Evolutionary conservation across 2,888 invertebrate genomes (phyloP), one percentile per base, ranked within the genome.

Genomic region (Nysson spinosus): DNA sequence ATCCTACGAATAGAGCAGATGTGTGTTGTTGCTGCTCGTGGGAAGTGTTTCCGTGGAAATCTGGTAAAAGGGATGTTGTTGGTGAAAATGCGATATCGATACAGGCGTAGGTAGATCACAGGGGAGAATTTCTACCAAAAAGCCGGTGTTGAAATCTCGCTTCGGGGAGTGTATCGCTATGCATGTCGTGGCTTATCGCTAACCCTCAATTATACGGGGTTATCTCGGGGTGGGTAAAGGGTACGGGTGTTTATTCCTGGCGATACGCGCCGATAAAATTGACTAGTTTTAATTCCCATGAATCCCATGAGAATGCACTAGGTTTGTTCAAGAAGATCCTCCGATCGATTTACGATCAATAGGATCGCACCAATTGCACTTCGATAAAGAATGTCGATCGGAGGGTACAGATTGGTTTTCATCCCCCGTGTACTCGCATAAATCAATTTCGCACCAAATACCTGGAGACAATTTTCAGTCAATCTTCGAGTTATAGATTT

Each of bases 171-270:
- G 75, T 75, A 76, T 78, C 76, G 73, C 68, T 72, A 74, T 62
- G 61, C 56, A 54, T 47, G 39, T 24, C 47, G n/a, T n/a, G 56
- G 54, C 80, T 81, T 82, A 80, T 81, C 80, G 70, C 61, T 79
- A 77, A 79, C 80, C 80, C 80, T 78, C 79, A 76, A 78, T 80
- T 79, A 78, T 69, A 69, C 65, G 60, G 75, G 76, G 78, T 81
- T 83, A 82, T 83, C 82, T 69, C 64, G 72, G 66, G 69, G 62
- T 72, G 57, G 72, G 66, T 56, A 76, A 75, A 73, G 80, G 78
- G 76, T 79, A 75, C 73, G 58, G n/a, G 52, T 83, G 77, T 82
- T 83, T 83, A 80, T 80, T 77, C 68, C 77, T 55, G 44, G 58
- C 66, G 79, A 82, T 80, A 79, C 60, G 72, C 47, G 16, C 62